Percentiles rank a stretch among this genome's conserved stretches.
Evolutionary conservation across 1,140 invertebrate species (phyloP).

Genomic region (Magallana angulata): DNA sequence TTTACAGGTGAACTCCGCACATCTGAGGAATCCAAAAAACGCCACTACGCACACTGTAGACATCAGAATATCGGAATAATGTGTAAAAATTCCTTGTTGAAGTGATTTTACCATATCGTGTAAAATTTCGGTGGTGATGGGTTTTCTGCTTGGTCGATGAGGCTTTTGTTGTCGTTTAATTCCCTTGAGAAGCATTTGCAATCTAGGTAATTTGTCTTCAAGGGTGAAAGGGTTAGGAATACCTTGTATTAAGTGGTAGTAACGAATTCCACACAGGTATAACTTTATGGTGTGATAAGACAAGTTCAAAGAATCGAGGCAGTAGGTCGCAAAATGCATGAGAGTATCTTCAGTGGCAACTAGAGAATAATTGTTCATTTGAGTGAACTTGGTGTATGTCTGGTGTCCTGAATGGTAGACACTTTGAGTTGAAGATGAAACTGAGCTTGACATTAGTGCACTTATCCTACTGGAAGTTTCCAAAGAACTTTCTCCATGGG

Average conservation of each 20-base stretch:
- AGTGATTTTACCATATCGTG: not conserved
- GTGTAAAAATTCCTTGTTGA: not conserved
- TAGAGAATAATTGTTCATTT: not conserved
- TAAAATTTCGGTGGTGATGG: not conserved
- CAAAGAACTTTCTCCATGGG: not conserved
- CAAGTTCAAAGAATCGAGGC: not conserved
- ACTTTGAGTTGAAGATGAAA: not conserved
- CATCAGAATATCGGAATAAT: not conserved
- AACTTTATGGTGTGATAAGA: not conserved
- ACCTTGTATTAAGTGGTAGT: not conserved
- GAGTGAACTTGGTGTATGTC: not conserved
- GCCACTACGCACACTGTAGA: not conserved
- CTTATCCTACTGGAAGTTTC: not conserved
- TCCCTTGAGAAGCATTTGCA: not conserved
- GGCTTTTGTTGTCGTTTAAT: not conserved
- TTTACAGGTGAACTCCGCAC: constrained; percentile 36
- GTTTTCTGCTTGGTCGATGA: not conserved
- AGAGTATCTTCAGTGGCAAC: not conserved
- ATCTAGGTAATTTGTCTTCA: not conserved
- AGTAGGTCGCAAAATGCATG: constrained; percentile 34
- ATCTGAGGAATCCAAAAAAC: constrained; percentile 46
- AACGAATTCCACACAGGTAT: constrained; percentile 5
- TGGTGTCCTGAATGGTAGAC: not conserved
- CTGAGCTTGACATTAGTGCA: not conserved
- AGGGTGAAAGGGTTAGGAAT: constrained; percentile 4